These are phyloP conservation scores for Polymixis flavicincta DNA, from an alignment of 2,888 invertebrate species.

Conservation along the genomic window DNA sequence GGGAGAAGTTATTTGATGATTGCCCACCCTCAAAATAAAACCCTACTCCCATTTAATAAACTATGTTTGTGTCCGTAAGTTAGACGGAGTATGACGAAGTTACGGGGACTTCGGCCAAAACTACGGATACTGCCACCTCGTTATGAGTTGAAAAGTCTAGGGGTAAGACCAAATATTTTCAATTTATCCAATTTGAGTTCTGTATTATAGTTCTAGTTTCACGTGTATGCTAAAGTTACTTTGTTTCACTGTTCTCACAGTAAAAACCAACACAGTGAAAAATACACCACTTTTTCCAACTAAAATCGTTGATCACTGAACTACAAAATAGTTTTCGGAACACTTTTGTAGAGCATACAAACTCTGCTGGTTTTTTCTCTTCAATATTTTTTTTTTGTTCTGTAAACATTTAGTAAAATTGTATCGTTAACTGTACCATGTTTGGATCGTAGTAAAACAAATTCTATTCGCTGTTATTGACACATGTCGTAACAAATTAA, in stretches of 20 bases:
- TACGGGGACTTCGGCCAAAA: too few species aligned
- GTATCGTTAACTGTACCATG: background rate
- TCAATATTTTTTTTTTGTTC: background rate
- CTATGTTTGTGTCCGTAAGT: too few species aligned
- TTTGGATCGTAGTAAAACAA: background rate
- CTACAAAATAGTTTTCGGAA: conserved; percentile 10
- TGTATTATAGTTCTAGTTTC: background rate
- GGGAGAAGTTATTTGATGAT: too few species aligned
- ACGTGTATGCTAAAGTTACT: conserved; percentile 2
- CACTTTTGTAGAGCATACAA: background rate
- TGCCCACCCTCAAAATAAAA: too few species aligned
- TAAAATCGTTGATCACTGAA: conserved; percentile 4
- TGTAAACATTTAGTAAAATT: background rate
- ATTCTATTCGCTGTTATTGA: conserved; percentile 10
- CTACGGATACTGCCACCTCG: too few species aligned
- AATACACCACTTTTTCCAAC: conserved; percentile 12
- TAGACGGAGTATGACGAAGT: too few species aligned
- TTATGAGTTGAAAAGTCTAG: background rate
- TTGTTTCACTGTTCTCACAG: conserved; percentile 17
- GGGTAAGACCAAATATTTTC: too few species aligned
- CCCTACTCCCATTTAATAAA: too few species aligned
- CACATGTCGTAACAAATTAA: conserved; percentile 3
- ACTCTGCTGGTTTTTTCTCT: background rate
- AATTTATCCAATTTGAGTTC: background rate
- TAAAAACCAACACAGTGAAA: conserved; percentile 25